phyloP scores from a whole-genome alignment of 2,888 invertebrate species.

The Nesidiocoris tenuis region DNA sequence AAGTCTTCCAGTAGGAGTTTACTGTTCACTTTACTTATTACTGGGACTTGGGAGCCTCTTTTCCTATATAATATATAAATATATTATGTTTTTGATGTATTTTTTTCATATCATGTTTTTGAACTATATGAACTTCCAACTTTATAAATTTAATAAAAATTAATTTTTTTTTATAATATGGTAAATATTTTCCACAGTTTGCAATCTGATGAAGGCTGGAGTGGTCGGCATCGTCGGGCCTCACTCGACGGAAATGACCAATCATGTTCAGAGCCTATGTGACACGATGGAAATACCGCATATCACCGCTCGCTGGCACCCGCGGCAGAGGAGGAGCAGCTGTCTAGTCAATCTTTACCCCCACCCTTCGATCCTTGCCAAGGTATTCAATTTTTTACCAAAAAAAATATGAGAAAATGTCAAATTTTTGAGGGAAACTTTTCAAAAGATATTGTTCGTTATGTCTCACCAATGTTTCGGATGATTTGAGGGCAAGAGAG shows the following conservation, averaged over 20 bases:
- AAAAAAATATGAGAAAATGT: too few species aligned
- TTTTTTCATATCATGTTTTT: too few species aligned
- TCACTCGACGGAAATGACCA: slow-evolving; percentile 56
- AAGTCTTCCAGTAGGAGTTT: neutral
- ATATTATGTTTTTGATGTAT: neutral
- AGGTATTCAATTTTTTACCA: too few species aligned
- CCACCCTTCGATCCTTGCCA: slow-evolving; percentile 57
- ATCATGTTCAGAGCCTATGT: slow-evolving; percentile 60
- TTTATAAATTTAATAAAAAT: too few species aligned
- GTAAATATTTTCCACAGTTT: too few species aligned
- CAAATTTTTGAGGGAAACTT: too few species aligned
- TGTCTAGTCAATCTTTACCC: slow-evolving; percentile 59
- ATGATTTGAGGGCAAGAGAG: too few species aligned
- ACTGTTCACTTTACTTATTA: neutral
- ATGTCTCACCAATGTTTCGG: too few species aligned
- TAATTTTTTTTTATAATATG: too few species aligned
- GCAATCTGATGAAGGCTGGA: slow-evolving; percentile 56
- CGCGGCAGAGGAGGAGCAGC: slow-evolving; percentile 52
- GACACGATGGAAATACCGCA: slow-evolving; percentile 61
- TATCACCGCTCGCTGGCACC: slow-evolving; percentile 58
- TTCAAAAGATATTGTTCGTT: too few species aligned
- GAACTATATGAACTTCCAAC: too few species aligned
- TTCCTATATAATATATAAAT: neutral
- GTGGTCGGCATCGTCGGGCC: slow-evolving; percentile 61
- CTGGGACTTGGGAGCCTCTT: neutral